Evolutionary conservation across 2,113 vertebrate genomes (phyloP), one percentile per base, ranked within the genome.

Genomic region (Neogobius melanostomus): DNA sequence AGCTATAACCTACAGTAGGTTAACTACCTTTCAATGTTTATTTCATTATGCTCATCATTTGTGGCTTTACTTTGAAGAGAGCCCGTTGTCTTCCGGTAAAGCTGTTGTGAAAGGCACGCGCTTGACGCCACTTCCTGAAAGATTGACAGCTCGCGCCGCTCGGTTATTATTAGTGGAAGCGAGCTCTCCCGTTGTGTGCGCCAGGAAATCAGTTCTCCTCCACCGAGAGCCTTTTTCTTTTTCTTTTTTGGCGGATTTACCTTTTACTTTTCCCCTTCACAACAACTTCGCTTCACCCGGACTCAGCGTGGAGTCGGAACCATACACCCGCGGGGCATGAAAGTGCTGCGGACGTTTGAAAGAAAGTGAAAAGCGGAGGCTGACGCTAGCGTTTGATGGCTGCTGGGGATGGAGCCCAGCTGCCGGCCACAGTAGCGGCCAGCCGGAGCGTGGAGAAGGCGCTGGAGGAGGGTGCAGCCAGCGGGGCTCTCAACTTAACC

Each of bases 401-500:
- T 86, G 94, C 94, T 85, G 94, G 92, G 85, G 95, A 95, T 91
- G 94, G 92, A 86, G 89, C 91, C 84, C 92, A 91, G 87, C 91
- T 91, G 65, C 92, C 93, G 85, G 91, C 90, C 83, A 92, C 91
- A 42, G 90, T 94, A 79, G 93, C 94, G 72, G 94, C 93, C 69
- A 95, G 93, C 86, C 90, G 94, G 70, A 95, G 93, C 82, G 94
- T 95, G 76, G 96, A 97, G 83, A 94, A 96, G 70, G 95, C 95
- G 77, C 87, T 97, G 16, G 95, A 97, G 81, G 96, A 97, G 90
- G 95, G 95, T 28, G 94, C 93, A 9, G 90, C 93, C 7, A 96
- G 94, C 73, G 96, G 96, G 43, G 94, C 92, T 21, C 93, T 97
- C 56, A 94, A 94, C 87, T 74, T 97, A 57, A 92, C 95, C 62